phyloP scores from a whole-genome alignment of 2,113 vertebrate genomes.

The Aegypius monachus region DNA sequence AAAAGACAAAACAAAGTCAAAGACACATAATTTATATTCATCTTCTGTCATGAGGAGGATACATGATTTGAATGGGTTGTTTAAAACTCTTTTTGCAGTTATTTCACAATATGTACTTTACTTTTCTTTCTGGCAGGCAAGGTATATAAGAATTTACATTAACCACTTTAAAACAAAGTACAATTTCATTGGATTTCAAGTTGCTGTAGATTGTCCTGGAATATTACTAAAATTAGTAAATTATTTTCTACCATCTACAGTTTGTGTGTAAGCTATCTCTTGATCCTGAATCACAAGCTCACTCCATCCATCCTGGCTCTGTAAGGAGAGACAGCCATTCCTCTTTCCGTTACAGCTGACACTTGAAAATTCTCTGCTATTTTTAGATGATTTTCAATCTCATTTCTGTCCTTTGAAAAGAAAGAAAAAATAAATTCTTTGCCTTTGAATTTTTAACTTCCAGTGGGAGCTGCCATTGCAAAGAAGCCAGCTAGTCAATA shows the following conservation, averaged over 20 bases:
- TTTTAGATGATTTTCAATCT: constrained; percentile 52
- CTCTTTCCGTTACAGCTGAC: constrained; percentile 39
- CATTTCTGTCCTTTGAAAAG: constrained; percentile 42
- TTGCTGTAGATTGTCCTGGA: background rate
- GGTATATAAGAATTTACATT: background rate
- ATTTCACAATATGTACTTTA: constrained; percentile 1
- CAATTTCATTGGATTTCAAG: background rate
- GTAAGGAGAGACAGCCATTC: constrained; percentile 51
- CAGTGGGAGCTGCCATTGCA: constrained; percentile 11
- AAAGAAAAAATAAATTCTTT: background rate
- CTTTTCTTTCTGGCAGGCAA: background rate
- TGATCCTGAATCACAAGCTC: background rate
- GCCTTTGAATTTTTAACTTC: constrained; percentile 17
- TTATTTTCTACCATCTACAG: background rate
- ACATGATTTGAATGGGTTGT: background rate
- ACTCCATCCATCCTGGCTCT: constrained; percentile 12
- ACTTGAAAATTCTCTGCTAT: constrained; percentile 47
- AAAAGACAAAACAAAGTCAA: constrained; percentile 29
- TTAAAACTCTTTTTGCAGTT: background rate
- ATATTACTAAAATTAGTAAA: background rate
- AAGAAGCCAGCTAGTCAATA: background rate
- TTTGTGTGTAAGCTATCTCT: background rate
- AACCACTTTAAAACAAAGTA: background rate
- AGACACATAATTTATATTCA: background rate
- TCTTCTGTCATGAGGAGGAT: constrained; percentile 2